Base-by-base conservation (phyloP, 1,140 invertebrate genomes). In the Bombus sibiricus region DNA sequence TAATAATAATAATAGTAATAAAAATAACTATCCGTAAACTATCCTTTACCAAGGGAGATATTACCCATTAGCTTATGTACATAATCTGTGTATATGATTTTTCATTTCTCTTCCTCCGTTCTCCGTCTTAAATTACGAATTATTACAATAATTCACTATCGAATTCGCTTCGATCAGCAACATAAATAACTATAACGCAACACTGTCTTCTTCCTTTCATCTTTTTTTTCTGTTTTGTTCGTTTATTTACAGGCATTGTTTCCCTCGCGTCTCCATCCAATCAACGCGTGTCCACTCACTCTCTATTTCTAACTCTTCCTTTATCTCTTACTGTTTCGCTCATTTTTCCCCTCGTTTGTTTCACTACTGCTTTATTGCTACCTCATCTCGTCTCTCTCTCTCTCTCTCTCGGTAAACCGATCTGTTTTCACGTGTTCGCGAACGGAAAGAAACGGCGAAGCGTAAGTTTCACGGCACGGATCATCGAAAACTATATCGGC, bases 1-100 rank as follows among this genome's bases (percentile, higher is more conserved):
- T 78, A 90, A 90, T 91, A 92, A 89, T 92, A 92, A 92, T 91
- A 92, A 92, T 91, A 92, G 93, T 91, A 94, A 93, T 92, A 93
- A 94, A 93, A 94, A 93, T 93, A 94, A 94, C 92, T 93, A 93
- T 92, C 81, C 91, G 86, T 92, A 93, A 93, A 93, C 92, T 93
- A 93, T 93, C 92, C 92, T 92, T 94, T 94, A 93, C 92, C 92
- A 93, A 90, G 85, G 90, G 85, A 92, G 93, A 94, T 93, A 93
- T 85, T 93, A 91, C 90, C 86, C 87, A 93, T 93, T 85, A 93
- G 91, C 86, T 92, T 94, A 94, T 94, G 83, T 94, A 93, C 92
- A 94, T 91, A 82, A 92, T 88, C 88, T 92, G 89, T 91, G 78
- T 85, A 87, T 90, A 69, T 76, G 85, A 83, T 74, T 89, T 81